These are phyloP conservation scores for Pangasius larnaudii DNA, from an alignment of 2,797 vertebrate species.

Conservation along the genomic window DNA sequence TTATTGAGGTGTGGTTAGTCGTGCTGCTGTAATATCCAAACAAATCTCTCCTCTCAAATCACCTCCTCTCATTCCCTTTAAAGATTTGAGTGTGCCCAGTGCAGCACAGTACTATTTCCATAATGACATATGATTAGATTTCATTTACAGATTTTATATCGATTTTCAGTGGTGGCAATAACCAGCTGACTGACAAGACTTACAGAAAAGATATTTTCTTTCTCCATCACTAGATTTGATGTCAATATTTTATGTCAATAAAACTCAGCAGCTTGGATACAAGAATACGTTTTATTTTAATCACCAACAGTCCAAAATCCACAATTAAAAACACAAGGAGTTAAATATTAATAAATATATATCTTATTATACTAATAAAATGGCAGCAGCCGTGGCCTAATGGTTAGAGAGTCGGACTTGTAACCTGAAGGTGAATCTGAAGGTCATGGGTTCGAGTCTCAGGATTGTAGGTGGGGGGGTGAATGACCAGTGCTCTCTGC, in stretches of 20 bases:
- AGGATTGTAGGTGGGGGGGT: too few species aligned
- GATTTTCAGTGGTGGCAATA: conserved; percentile 6
- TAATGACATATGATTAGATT: conserved; percentile 14
- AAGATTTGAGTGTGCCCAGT: background rate
- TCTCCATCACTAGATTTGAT: background rate
- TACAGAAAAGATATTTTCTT: conserved; percentile 2
- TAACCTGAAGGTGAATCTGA: too few species aligned
- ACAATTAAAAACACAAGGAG: background rate
- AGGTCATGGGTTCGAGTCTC: too few species aligned
- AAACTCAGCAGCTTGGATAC: background rate
- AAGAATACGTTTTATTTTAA: background rate
- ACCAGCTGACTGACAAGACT: background rate
- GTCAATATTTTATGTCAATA: background rate
- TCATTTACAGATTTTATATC: conserved; percentile 1
- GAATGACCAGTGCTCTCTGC: too few species aligned
- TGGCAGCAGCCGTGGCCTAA: too few species aligned
- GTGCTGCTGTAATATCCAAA: background rate
- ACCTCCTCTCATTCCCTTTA: background rate
- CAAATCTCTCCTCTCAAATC: background rate
- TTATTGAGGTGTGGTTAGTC: background rate
- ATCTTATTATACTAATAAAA: too few species aligned
- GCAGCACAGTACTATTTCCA: background rate
- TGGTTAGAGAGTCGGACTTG: too few species aligned
- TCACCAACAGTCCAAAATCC: background rate
- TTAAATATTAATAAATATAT: background rate